Conservation (phyloP, 2,113 vertebrate species). For the Xenopus tropicalis region UCB_Xtro_10.0 CM004448.2:134557001-134557500, state of each 20-base stretch:
- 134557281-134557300: slow-evolving; percentile 7
- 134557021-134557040: slow-evolving; percentile 1
- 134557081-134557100: neutral
- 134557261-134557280: neutral
- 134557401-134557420: too few species aligned
- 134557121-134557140: slow-evolving; percentile 6
- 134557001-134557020: neutral
- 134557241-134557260: neutral
- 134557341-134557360: too few species aligned
- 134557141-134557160: neutral
- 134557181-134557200: neutral
- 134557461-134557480: too few species aligned
- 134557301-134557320: neutral
- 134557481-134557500: neutral
- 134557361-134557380: too few species aligned
- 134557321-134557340: too few species aligned
- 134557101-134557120: neutral
- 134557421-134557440: too few species aligned
- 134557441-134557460: too few species aligned
- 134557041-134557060: neutral
- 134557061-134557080: neutral
- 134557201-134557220: neutral
- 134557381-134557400: too few species aligned
- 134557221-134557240: slow-evolving; percentile 1
- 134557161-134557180: neutral